Evolutionary conservation across 2,113 vertebrate species (phyloP).

Genomic region (Tichodroma muraria): DNA sequence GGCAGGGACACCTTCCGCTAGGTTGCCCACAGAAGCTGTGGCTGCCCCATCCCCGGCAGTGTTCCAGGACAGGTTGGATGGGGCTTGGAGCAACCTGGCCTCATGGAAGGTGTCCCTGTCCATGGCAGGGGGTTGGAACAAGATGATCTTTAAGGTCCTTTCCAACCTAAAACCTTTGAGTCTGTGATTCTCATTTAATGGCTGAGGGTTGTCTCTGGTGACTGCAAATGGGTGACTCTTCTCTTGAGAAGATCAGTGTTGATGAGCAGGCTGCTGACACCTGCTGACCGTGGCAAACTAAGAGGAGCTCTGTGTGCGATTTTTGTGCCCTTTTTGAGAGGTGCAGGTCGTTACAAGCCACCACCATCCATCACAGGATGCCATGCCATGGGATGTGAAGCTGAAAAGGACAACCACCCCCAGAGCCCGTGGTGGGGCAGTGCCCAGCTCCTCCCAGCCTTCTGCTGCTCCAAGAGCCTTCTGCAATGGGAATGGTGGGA

Average conservation of each 20-base stretch:
- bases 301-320: neutral
- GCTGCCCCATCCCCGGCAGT: neutral
- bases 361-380: neutral
- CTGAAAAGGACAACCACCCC: neutral
- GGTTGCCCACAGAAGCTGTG: neutral
- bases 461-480: neutral
- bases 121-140: neutral
- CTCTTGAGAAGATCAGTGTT: neutral
- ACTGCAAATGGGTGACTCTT: too few species aligned
- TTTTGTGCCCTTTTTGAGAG: neutral
- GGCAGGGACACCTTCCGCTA: neutral
- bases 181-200: neutral
- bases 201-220: neutral
- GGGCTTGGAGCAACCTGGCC: neutral
- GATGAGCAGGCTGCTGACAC: neutral
- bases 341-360: accelerated
- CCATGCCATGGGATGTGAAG: accelerated
- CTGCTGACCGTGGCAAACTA: accelerated
- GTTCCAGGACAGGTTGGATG: neutral
- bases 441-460: neutral
- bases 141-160: neutral
- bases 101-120: neutral
- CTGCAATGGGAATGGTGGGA: neutral
- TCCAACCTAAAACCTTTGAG: neutral
- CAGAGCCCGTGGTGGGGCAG: neutral